These are phyloP conservation scores for Nematostella vectensis DNA, from an alignment of 92 coral and sea anemone genomes.

Conservation along the genomic window DNA sequence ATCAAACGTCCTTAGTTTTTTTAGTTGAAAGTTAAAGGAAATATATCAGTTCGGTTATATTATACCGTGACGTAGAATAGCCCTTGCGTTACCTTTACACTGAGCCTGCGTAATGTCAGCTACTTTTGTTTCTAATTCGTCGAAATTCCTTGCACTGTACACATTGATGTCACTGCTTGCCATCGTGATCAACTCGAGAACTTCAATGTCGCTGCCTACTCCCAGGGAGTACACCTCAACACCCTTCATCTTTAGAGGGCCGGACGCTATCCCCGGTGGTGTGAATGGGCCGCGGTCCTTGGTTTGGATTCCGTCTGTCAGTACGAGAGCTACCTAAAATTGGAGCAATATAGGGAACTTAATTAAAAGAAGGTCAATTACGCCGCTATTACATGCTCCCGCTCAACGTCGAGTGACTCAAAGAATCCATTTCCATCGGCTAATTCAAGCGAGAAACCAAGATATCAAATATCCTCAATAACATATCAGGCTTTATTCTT, in stretches of 20 bases:
- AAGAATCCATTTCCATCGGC: too few relatives aligned
- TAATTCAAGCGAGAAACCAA: too few relatives aligned
- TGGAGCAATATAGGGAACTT: background rate
- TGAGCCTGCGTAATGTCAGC: conserved; percentile 16
- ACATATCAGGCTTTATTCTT: too few relatives aligned
- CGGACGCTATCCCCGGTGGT: background rate
- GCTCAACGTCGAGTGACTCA: too few relatives aligned
- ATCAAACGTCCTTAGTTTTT: too few relatives aligned
- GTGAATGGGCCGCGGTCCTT: conserved; percentile 17
- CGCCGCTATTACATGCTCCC: too few relatives aligned
- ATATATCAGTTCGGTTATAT: too few relatives aligned
- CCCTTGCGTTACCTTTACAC: conserved; percentile 27
- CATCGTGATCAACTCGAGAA: conserved; percentile 18
- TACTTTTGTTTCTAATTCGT: conserved; percentile 18
- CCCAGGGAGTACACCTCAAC: conserved; percentile 22
- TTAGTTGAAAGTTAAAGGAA: too few relatives aligned
- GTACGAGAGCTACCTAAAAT: conserved; percentile 16
- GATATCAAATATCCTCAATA: too few relatives aligned
- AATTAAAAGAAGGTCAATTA: background rate
- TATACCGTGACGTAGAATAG: too few relatives aligned
- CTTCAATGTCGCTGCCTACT: conserved; percentile 25
- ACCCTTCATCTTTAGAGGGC: conserved; percentile 1
- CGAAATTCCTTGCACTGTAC: conserved; percentile 29
- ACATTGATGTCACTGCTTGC: conserved; percentile 10
- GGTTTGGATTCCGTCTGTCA: conserved; percentile 35